phyloP scores from a whole-genome alignment of 2,113 vertebrate species.

The Callipepla squamata region DNA sequence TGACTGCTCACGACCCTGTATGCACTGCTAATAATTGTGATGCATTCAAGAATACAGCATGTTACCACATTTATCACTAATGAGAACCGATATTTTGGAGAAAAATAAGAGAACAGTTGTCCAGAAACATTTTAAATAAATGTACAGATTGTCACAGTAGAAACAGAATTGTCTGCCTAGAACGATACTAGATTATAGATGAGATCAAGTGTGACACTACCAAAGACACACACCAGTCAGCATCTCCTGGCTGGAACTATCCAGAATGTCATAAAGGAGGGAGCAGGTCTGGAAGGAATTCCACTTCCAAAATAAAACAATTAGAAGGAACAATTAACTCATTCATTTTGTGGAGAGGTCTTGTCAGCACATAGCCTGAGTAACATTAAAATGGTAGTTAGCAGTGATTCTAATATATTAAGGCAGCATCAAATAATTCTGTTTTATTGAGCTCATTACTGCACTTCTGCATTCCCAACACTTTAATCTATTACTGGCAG shows the following conservation, averaged over 20 bases:
- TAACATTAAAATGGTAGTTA: neutral
- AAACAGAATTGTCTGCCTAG: neutral
- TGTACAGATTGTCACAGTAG: neutral
- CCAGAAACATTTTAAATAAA: neutral
- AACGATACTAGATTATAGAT: neutral
- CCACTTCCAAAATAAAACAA: neutral
- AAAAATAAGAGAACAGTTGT: neutral
- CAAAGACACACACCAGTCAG: neutral
- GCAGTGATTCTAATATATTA: slow-evolving; percentile 20
- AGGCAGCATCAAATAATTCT: slow-evolving; percentile 10
- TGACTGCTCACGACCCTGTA: neutral
- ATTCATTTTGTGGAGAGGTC: neutral
- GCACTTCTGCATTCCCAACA: slow-evolving; percentile 14
- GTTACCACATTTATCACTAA: neutral
- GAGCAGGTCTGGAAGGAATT: neutral
- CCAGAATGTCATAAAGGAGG: neutral
- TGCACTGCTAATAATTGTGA: neutral
- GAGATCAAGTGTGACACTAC: neutral
- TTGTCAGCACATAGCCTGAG: neutral
- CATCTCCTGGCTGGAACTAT: neutral
- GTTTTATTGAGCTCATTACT: slow-evolving; percentile 53
- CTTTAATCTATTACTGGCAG: slow-evolving; percentile 2
- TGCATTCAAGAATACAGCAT: neutral
- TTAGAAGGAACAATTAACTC: slow-evolving; percentile 41
- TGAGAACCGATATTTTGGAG: neutral